Percentiles rank a stretch among this genome's conserved stretches.
Evolutionary conservation across 2,888 invertebrate species (phyloP).

Genomic region (Perdita meconis): DNA sequence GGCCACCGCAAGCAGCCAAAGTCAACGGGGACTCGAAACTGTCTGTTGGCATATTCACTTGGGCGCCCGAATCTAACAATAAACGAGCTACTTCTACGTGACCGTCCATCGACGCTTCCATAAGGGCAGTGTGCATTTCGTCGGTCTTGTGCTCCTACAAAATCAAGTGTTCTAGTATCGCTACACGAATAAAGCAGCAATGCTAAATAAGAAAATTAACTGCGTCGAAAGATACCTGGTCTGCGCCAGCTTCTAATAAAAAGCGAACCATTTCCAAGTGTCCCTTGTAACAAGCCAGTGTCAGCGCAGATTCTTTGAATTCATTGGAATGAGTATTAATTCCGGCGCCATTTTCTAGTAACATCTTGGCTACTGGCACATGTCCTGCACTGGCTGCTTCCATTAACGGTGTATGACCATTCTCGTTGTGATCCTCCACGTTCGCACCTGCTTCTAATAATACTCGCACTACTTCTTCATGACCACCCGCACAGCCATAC

Average conservation of each 20-base stretch:
- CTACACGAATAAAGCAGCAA: not conserved
- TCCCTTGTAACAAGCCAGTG: slow-evolving; percentile 97
- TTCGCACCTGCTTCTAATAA: slow-evolving; percentile 96
- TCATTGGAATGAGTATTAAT: slow-evolving; percentile 99
- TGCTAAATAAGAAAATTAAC: not conserved
- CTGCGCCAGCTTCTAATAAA: slow-evolving; percentile 97
- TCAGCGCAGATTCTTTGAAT: slow-evolving; percentile 99
- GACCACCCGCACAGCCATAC: slow-evolving; percentile 98
- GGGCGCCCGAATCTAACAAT: slow-evolving; percentile 97
- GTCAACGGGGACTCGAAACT: slow-evolving; percentile 99
- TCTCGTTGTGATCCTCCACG: slow-evolving; percentile 99
- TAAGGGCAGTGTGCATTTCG: slow-evolving; percentile 99
- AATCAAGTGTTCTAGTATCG: slow-evolving; percentile 15
- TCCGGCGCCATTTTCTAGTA: slow-evolving; percentile 96
- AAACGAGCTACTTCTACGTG: slow-evolving; percentile 98
- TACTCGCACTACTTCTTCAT: slow-evolving; percentile 95
- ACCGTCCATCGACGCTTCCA: slow-evolving; percentile 99
- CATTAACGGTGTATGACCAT: slow-evolving; percentile 99
- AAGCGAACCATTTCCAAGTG: slow-evolving; percentile 99
- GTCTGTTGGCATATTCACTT: slow-evolving; percentile 99
- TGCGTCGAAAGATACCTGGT: slow-evolving; percentile 85
- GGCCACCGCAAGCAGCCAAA: slow-evolving; percentile 99
- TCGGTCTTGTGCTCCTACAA: slow-evolving; percentile 98
- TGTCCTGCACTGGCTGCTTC: slow-evolving; percentile 99
- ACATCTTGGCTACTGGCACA: slow-evolving; percentile 95